Conservation (phyloP, 2,888 invertebrate species). For the Leptura quadrifasciata region DNA sequence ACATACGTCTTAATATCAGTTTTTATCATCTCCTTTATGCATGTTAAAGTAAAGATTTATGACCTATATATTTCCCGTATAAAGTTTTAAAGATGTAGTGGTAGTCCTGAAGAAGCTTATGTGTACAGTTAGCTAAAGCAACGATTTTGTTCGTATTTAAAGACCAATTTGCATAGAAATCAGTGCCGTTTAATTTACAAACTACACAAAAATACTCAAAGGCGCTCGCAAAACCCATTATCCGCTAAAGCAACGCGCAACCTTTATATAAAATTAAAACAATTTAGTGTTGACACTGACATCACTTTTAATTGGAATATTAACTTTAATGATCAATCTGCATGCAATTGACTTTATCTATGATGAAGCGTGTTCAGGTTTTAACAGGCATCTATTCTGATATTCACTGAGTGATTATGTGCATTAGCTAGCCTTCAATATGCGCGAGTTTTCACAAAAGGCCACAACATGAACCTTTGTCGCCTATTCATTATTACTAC, state of each 20-base stretch:
- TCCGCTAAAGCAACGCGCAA: conserved; percentile 12
- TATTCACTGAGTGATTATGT: conserved; percentile 36
- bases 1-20: background rate
- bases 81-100: background rate
- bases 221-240: conserved; percentile 6
- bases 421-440: conserved; percentile 33
- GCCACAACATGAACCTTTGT: background rate
- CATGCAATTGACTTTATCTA: conserved; percentile 33
- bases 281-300: conserved; percentile 22
- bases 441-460: conserved; percentile 4
- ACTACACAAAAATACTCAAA: conserved; percentile 25
- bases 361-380: conserved; percentile 5
- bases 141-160: background rate
- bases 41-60: background rate
- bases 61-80: background rate
- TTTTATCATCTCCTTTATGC: background rate
- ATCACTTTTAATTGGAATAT: conserved; percentile 33
- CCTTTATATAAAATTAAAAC: conserved; percentile 23
- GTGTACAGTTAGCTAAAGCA: background rate
- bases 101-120: background rate
- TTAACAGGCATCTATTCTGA: conserved; percentile 13
- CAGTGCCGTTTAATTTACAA: conserved; percentile 16
- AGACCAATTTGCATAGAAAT: conserved; percentile 22
- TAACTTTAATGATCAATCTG: conserved; percentile 39
- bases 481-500: too few species aligned